Evolutionary conservation across 2,888 invertebrate genomes (phyloP).

Genomic region (Abscondita cerata): DNA sequence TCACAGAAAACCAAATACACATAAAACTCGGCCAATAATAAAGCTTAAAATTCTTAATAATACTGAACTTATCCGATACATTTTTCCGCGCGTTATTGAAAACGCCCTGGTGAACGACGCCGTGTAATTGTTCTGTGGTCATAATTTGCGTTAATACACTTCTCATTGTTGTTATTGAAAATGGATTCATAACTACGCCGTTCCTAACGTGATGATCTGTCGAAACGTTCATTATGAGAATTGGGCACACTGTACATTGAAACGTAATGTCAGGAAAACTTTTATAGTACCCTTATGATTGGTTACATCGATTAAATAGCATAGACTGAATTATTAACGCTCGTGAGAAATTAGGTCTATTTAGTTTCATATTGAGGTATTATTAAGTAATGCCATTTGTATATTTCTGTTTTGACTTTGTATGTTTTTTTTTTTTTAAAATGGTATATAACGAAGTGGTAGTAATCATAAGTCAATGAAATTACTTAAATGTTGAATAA

Average conservation of each 20-base stretch:
- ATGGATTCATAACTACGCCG: conserved; percentile 14
- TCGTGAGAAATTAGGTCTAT: conserved; percentile 29
- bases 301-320: conserved; percentile 29
- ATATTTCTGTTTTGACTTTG: no score
- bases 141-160: conserved; percentile 3
- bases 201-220: neutral
- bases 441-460: no score
- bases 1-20: conserved; percentile 31
- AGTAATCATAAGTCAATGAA: no score
- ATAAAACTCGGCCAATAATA: conserved; percentile 30
- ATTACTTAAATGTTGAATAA: no score
- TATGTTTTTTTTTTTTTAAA: no score
- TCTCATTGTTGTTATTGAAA: conserved; percentile 12
- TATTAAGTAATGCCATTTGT: no score
- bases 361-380: neutral
- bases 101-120: conserved; percentile 1
- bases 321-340: conserved; percentile 24
- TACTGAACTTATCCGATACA: conserved; percentile 8
- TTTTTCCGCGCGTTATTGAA: conserved; percentile 2
- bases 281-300: conserved; percentile 7
- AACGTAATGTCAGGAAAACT: conserved; percentile 17
- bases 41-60: conserved; percentile 18
- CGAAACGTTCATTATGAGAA: neutral
- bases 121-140: conserved; percentile 12
- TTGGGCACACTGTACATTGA: conserved; percentile 14